phyloP scores from a whole-genome alignment of 2,797 vertebrate genomes.

The Pterois miles region DNA sequence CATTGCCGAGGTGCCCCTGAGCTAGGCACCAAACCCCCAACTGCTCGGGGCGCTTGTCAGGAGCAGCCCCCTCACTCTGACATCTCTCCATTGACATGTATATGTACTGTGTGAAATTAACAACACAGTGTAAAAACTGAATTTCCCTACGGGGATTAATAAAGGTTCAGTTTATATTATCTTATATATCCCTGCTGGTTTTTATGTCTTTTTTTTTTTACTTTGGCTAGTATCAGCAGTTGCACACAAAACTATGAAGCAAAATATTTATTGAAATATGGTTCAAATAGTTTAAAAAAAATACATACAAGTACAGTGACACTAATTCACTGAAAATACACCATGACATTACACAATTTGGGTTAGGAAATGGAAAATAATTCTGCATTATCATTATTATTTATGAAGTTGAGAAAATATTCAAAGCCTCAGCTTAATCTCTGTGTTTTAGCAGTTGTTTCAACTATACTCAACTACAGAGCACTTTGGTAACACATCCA shows the following conservation, averaged over 20 bases:
- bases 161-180: no score
- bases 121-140: no score
- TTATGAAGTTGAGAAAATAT: neutral
- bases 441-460: neutral
- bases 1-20: no score
- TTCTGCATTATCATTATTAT: neutral
- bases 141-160: no score
- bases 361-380: neutral
- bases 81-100: no score
- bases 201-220: neutral
- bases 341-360: neutral
- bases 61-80: no score
- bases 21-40: no score
- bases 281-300: conserved; percentile 8
- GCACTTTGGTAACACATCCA: neutral
- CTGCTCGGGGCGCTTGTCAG: no score
- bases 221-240: neutral
- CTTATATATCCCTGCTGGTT: neutral
- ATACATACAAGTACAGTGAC: neutral
- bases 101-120: no score
- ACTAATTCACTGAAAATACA: neutral
- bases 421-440: neutral
- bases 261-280: conserved; percentile 65
- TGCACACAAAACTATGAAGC: conserved; percentile 1
- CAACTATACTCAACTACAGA: neutral